Evolutionary conservation across 2,888 invertebrate genomes (phyloP), one percentile per base, ranked within the genome.

Genomic region (Tricholauxania praeusta): DNA sequence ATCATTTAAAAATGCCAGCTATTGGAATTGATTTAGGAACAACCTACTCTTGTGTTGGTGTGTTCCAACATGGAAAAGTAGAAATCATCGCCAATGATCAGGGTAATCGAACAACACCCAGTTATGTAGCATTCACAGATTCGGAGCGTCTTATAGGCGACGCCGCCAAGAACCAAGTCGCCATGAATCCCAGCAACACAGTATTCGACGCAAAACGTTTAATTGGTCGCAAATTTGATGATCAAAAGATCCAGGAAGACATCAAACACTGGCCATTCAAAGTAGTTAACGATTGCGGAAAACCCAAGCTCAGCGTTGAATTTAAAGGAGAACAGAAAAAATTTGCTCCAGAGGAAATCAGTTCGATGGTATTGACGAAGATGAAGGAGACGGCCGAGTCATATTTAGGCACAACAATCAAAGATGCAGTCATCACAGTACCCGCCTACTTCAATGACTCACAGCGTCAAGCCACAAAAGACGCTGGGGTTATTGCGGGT

Each of bases 261-360:
- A 94, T 97, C 91, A 96, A 97, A 88, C 94, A 94, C 88, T 97
- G 96, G 93, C 97, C 97, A 66, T 97, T 97, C 85, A 94, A 93
- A 85, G 96, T 97, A 3, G 88, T 93, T 83, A 93, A 90, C 85
- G 94, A 94, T 84, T 90, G 90, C 76, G 92, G 93, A 68, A 95
- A 94, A 87, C 94, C 94, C 76, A 94, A 93, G 88, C 93, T 95
- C 78, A 90, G 93, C 86, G 94, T 96, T 28, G 89, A 93, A 75
- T 96, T 95, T 90, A 96, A 96, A 85, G 96, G 96, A 60, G 96
- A 96, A 88, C 88, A 88, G 73, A 98, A 97, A 87, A 91, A 91
- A 69, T 97, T 97, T 90, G 94, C 92, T 88, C 96, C 96, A 0
- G 96, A 97, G 88, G 96, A 96, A 89, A 92, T 97, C 78, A 94